Percentiles rank a stretch among this genome's conserved stretches.
phyloP scores from a whole-genome alignment of 2,888 invertebrate genomes.

The Conus canariensis region DNA sequence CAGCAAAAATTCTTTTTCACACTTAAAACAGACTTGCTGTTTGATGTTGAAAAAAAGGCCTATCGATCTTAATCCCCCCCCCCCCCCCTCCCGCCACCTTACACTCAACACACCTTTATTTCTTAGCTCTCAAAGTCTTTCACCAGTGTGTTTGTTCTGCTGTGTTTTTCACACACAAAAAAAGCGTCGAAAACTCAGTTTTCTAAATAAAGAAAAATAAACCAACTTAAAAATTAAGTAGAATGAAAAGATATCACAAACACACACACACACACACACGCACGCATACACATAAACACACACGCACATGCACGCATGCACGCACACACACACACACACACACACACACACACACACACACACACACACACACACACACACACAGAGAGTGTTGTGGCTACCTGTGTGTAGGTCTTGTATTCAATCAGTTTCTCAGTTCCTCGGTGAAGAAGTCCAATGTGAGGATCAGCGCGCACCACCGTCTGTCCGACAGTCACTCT shows the following conservation, averaged over 20 bases:
- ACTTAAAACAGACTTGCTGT: too few relatives aligned
- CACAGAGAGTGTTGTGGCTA: slow-evolving; percentile 44
- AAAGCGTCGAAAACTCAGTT: too few relatives aligned
- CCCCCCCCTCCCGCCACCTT: too few relatives aligned
- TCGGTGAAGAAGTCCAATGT: slow-evolving; percentile 97
- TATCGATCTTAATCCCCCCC: too few relatives aligned
- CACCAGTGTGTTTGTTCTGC: too few relatives aligned
- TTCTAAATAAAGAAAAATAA: too few relatives aligned
- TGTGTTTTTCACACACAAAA: too few relatives aligned
- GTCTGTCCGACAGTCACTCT: slow-evolving; percentile 80
- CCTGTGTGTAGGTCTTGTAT: slow-evolving; percentile 97
- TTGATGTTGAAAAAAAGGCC: too few relatives aligned
- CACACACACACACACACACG: slow-evolving; percentile 5
- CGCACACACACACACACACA: neutral
- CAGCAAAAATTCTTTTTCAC: too few relatives aligned
- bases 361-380: neutral
- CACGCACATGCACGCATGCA: neutral
- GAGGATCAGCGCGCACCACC: slow-evolving; percentile 94
- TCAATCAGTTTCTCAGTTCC: slow-evolving; percentile 99
- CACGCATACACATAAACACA: neutral
- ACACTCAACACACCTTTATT: too few relatives aligned
- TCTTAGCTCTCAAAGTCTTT: too few relatives aligned
- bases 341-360: neutral
- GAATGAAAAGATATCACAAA: neutral
- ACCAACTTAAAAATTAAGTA: too few relatives aligned